phyloP scores from a whole-genome alignment of 2,113 vertebrate genomes.

The Andinoacara biseriatus region DNA sequence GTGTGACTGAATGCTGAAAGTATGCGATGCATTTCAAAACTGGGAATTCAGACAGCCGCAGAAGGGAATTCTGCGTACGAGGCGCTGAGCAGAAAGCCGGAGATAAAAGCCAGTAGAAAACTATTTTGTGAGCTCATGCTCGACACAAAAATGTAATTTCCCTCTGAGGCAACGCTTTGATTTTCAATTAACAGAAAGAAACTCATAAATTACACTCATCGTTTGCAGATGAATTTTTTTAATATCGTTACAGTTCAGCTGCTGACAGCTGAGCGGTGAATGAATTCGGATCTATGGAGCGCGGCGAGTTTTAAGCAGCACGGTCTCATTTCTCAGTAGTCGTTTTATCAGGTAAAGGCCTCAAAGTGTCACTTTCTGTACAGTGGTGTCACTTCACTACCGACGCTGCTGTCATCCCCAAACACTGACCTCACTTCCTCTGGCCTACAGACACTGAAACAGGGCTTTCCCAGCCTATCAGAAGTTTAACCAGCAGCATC shows the following conservation, averaged over 20 bases:
- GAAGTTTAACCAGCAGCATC: not conserved
- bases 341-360: not conserved
- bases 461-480: not conserved
- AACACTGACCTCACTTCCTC: slow-evolving; percentile 23
- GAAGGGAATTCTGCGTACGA: slow-evolving; percentile 23
- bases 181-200: not conserved
- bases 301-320: not conserved
- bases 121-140: not conserved
- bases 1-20: slow-evolving; percentile 56
- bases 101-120: slow-evolving; percentile 37
- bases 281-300: not conserved
- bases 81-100: slow-evolving; percentile 9
- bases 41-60: slow-evolving; percentile 27
- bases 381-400: slow-evolving; percentile 8
- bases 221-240: not conserved
- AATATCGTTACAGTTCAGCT: not conserved
- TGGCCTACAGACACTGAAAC: not conserved
- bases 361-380: not conserved
- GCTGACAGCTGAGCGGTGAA: not conserved
- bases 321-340: not conserved
- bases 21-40: slow-evolving; percentile 61
- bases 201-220: not conserved
- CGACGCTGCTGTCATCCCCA: not conserved
- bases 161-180: not conserved
- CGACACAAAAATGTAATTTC: not conserved